phyloP scores from a whole-genome alignment of 2,797 vertebrate genomes.

The Calcarius lapponicus region DNA sequence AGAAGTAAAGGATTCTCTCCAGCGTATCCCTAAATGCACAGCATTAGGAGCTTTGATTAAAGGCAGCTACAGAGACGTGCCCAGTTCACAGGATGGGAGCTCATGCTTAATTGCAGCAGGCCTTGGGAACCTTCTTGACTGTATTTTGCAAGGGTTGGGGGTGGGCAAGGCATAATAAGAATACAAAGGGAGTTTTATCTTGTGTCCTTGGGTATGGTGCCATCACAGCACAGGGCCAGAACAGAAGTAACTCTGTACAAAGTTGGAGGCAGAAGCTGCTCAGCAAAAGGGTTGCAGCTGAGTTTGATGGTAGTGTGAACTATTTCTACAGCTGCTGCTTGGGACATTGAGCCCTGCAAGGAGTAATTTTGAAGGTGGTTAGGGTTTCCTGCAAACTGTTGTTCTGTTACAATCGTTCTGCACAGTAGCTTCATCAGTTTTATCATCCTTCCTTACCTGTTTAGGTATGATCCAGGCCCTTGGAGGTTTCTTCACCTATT shows the following conservation, averaged over 20 bases:
- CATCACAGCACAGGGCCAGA: not conserved
- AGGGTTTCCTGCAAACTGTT: not conserved
- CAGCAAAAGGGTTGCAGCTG: not conserved
- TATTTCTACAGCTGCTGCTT: not conserved
- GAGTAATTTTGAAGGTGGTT: not conserved
- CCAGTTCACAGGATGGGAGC: not conserved
- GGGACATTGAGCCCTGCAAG: not conserved
- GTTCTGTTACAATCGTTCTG: not conserved
- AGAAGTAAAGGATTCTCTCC: slow-evolving; percentile 66
- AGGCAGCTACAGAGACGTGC: not conserved
- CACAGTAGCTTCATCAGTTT: not conserved
- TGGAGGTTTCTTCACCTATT: slow-evolving; percentile 96
- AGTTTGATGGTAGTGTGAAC: not conserved
- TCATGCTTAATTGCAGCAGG: slow-evolving; percentile 51
- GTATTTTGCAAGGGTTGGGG: not conserved
- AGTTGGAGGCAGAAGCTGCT: not conserved
- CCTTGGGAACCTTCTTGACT: slow-evolving; percentile 39
- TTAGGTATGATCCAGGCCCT: slow-evolving; percentile 96
- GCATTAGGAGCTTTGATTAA: slow-evolving; percentile 52
- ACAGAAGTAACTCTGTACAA: slow-evolving; percentile 7
- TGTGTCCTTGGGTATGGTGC: not conserved
- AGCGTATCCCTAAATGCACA: slow-evolving; percentile 4
- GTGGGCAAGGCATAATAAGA: not conserved
- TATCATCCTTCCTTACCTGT: not conserved
- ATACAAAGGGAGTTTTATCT: slow-evolving; percentile 53